These are phyloP conservation scores for Drymonia ruficornis DNA, from an alignment of 2,888 invertebrate species.

Conservation along the genomic window DNA sequence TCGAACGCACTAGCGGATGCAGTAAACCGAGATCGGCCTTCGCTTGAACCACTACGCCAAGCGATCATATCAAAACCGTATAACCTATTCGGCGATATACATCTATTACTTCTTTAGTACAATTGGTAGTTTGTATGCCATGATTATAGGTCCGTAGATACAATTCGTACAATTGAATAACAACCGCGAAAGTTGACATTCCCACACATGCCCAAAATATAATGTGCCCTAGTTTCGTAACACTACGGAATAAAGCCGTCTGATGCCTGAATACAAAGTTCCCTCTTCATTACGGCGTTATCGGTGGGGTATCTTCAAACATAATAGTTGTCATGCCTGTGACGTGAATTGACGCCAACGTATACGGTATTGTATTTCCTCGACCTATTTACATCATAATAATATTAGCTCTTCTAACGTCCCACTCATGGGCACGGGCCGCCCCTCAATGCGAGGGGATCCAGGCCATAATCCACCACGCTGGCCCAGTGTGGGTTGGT, in stretches of 20 bases:
- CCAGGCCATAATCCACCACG: too few species aligned
- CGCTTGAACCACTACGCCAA: too few species aligned
- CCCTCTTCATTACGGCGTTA: slow-evolving; percentile 26
- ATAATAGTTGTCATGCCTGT: slow-evolving; percentile 21
- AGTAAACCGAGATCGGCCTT: too few species aligned
- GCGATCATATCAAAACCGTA: too few species aligned
- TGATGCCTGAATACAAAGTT: slow-evolving; percentile 34
- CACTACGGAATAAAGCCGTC: slow-evolving; percentile 19
- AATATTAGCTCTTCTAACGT: too few species aligned
- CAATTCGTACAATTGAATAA: not conserved
- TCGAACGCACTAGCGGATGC: too few species aligned
- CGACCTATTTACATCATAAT: too few species aligned
- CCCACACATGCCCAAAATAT: slow-evolving; percentile 9
- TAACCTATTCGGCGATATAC: too few species aligned
- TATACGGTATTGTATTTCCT: slow-evolving; percentile 9
- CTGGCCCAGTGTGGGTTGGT: too few species aligned
- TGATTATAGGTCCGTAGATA: slow-evolving; percentile 1
- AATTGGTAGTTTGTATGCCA: not conserved
- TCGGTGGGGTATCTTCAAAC: slow-evolving; percentile 24
- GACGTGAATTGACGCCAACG: slow-evolving; percentile 26
- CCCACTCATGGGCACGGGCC: too few species aligned
- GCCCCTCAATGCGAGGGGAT: too few species aligned
- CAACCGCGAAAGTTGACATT: slow-evolving; percentile 7
- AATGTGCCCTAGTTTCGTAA: slow-evolving; percentile 29
- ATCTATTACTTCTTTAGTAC: too few species aligned